Percentiles rank a stretch among this genome's conserved stretches.
Conservation (phyloP, 2,113 vertebrate species). For the Oncorhynchus nerka region DNA sequence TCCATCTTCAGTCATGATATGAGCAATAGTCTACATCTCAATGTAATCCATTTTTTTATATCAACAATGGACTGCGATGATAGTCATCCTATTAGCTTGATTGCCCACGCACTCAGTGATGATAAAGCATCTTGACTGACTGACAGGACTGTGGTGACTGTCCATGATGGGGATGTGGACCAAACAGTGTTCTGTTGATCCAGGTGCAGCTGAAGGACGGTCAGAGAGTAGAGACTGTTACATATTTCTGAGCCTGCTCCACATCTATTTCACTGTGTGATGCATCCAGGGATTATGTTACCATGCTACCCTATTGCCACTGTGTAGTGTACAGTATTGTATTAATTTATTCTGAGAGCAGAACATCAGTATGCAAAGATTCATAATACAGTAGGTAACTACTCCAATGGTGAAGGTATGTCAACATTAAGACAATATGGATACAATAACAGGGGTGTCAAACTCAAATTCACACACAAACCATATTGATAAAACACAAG, state of each 20-base stretch:
- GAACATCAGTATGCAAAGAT: too few relatives aligned
- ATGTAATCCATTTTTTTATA: neutral
- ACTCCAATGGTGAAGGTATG: too few relatives aligned
- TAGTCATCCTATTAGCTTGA: too few relatives aligned
- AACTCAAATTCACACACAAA: too few relatives aligned
- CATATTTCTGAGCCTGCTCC: neutral
- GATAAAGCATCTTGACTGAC: too few relatives aligned
- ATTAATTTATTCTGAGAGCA: neutral
- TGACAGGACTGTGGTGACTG: too few relatives aligned
- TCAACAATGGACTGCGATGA: too few relatives aligned
- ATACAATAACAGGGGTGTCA: too few relatives aligned
- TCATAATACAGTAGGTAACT: too few relatives aligned
- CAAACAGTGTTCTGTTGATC: neutral
- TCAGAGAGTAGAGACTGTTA: neutral
- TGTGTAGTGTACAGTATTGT: neutral
- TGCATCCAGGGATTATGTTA: slow-evolving; percentile 34
- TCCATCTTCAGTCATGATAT: neutral
- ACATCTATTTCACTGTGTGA: neutral
- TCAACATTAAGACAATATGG: too few relatives aligned
- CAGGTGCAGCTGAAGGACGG: neutral
- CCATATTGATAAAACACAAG: too few relatives aligned
- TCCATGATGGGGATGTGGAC: neutral
- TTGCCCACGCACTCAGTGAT: too few relatives aligned
- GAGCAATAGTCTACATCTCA: neutral
- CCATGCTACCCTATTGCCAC: slow-evolving; percentile 25